Percentiles rank a stretch among this genome's conserved stretches.
phyloP scores from a whole-genome alignment of 2,797 vertebrate genomes.

The Mico argentatus region DNA sequence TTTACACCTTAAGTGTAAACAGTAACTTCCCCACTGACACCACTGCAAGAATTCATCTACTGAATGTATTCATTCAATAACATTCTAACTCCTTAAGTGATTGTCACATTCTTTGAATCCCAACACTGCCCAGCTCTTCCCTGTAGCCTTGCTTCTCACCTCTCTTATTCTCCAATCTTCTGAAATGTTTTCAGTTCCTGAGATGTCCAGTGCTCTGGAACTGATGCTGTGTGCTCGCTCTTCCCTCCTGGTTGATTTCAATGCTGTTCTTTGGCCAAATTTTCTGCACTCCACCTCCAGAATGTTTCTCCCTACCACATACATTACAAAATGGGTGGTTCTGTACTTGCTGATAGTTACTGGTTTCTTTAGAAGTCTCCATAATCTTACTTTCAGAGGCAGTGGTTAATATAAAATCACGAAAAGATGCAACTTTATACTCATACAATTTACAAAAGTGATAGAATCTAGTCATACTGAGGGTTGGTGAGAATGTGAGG shows the following conservation, averaged over 20 bases:
- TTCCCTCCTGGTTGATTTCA: background rate
- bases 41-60: background rate
- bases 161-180: background rate
- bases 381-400: fast-evolving
- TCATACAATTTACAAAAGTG: background rate
- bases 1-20: too few relatives aligned
- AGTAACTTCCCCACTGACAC: fast-evolving
- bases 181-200: background rate
- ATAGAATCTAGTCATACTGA: background rate
- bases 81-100: background rate
- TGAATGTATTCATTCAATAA: background rate
- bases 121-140: fast-evolving
- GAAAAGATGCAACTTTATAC: background rate
- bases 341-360: background rate
- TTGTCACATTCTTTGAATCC: background rate
- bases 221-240: fast-evolving
- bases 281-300: background rate
- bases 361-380: background rate
- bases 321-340: background rate
- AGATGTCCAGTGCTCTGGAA: background rate
- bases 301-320: background rate
- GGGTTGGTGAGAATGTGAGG: background rate
- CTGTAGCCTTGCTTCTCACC: fast-evolving
- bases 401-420: background rate
- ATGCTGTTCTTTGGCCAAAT: background rate